Conservation (phyloP, 2,113 vertebrate genomes). For the Malurus alboscapulatus region DNA sequence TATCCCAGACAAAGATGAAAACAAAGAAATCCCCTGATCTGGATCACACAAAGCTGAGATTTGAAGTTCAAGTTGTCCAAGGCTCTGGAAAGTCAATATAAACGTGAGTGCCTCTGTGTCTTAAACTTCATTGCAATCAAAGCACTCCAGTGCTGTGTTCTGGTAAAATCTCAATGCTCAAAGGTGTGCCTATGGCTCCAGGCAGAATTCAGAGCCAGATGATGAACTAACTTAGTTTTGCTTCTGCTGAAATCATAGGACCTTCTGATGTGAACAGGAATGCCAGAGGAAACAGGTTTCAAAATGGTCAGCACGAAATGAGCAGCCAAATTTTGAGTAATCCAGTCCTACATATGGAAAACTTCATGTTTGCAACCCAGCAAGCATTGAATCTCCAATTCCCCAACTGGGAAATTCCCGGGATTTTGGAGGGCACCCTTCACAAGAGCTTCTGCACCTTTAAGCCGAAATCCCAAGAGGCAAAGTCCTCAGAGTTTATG, state of each 20-base stretch:
- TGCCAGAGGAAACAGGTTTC: neutral
- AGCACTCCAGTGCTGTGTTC: neutral
- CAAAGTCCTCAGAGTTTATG: neutral
- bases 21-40: neutral
- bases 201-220: neutral
- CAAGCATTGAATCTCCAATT: neutral
- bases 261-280: neutral
- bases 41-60: fast-evolving
- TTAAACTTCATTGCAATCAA: neutral
- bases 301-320: neutral
- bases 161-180: neutral
- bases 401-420: neutral
- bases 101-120: neutral
- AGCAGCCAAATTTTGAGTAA: neutral
- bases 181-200: neutral
- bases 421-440: neutral
- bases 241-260: neutral
- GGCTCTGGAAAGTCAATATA: neutral
- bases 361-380: fast-evolving
- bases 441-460: neutral
- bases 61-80: neutral
- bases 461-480: neutral
- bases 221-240: neutral
- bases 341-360: neutral
- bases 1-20: neutral